phyloP scores from a whole-genome alignment of 2,113 vertebrate species.

The Setophaga petechia region DNA sequence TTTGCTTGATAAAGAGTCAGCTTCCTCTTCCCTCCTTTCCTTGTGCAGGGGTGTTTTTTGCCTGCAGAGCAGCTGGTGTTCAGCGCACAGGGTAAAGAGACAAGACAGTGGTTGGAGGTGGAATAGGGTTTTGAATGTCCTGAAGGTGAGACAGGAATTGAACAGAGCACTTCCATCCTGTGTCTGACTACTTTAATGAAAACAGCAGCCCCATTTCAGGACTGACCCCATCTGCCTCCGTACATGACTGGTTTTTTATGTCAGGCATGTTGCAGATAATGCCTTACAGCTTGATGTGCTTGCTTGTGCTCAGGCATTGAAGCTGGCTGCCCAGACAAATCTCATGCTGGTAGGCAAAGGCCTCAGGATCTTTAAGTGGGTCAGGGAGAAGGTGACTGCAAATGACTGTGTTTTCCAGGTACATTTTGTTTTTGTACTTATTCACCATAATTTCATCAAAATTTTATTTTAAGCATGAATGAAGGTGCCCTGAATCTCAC shows the following conservation, averaged over 20 bases:
- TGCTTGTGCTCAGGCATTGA: not conserved
- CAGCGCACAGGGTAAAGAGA: not conserved
- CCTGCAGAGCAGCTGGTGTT: not conserved
- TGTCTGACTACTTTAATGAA: not conserved
- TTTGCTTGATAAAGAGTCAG: not conserved
- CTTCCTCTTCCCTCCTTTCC: not conserved
- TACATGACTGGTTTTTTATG: not conserved
- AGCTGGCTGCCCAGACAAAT: not conserved
- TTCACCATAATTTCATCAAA: not conserved
- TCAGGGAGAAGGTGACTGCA: not conserved
- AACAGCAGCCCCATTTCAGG: not conserved
- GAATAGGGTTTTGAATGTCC: not conserved
- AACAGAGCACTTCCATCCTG: not conserved
- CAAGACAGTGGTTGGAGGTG: rapidly evolving
- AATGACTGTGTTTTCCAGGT: not conserved
- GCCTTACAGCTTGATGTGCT: not conserved
- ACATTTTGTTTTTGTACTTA: not conserved
- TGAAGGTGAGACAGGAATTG: not conserved
- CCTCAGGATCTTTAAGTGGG: not conserved
- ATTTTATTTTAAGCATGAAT: slow-evolving; percentile 20
- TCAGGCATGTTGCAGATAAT: not conserved
- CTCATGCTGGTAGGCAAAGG: not conserved
- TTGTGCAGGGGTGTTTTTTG: not conserved
- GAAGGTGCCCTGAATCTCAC: not conserved
- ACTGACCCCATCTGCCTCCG: not conserved